Base-by-base conservation (phyloP, 2,797 vertebrate genomes). In the Galaxias olidus region DNA sequence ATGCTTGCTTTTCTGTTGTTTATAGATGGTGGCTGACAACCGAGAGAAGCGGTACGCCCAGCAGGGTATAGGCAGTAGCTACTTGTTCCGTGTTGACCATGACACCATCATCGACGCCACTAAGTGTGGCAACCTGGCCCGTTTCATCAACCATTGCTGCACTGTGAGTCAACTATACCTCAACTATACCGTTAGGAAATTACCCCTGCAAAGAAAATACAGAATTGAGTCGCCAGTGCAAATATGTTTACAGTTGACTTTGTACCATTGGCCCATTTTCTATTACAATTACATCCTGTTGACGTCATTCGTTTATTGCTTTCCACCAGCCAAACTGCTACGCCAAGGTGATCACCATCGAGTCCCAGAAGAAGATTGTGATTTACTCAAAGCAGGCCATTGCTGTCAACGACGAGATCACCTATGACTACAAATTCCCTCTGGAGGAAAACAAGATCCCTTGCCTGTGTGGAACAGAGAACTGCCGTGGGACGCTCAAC, bases 381-480 rank as follows among this genome's bases (percentile, higher is more conserved):
- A 99, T 99, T 88, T 99, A 98, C 91, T 99, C 97, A 6, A 92
- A 95, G 64, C 97, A 99, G 89, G 93, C 96, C 66, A 99, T 99
- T 63, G 97, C 84, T 4, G 93, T 98, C 76, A 98, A 97, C 0
- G 97, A 99, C 88, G 92, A 93, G 84, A 98, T 99, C 77, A 99
- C 98, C 0, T 99, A 99, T 0, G 98, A 99, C 88, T 99, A 99
- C 86, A 99, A 99, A 86, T 99, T 99, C 90, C 98, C 98, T 41
- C 99, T 99, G 0, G 98, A 99, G 88, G 98, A 99, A 1, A 96
- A 95, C 82, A 99, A 99, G 90, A 99, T 99, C 85, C 98, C 98
- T 0, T 99, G 98, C 88, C 88, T 99, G 55, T 99, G 98, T 42
- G 96, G 96, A 77, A 97, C 98, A 0, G 98, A 99, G 90, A 98